phyloP scores from a whole-genome alignment of 1,140 invertebrate genomes.

The Bombus pascuorum region DNA sequence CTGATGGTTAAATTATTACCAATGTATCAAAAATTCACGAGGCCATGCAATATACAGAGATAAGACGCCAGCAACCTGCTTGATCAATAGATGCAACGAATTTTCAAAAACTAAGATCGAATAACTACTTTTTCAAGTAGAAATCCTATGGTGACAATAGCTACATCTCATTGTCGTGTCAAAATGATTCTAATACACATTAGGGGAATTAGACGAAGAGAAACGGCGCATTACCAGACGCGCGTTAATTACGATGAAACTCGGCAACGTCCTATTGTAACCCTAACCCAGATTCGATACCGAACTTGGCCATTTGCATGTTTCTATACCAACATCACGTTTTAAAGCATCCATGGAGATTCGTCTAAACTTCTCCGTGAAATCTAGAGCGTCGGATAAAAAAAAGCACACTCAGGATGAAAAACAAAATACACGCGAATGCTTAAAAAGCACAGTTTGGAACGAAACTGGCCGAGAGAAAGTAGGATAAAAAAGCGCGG shows the following conservation, averaged over 20 bases:
- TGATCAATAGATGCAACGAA: not conserved
- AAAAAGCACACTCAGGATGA: no score
- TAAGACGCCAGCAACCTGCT: no score
- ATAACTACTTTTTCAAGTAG: not conserved
- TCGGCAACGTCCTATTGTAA: not conserved
- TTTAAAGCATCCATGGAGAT: not conserved
- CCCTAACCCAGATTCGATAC: conserved; percentile 1
- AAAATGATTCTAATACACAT: not conserved
- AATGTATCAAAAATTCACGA: not conserved
- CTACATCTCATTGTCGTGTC: no score
- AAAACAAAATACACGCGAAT: not conserved
- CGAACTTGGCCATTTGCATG: not conserved
- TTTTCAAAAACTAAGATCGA: not conserved
- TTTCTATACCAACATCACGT: not conserved
- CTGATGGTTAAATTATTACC: not conserved
- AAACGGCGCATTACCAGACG: not conserved
- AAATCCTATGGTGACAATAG: not conserved
- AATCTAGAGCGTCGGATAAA: not conserved
- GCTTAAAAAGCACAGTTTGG: not conserved
- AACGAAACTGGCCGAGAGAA: not conserved
- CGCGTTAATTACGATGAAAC: not conserved
- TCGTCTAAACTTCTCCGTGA: not conserved
- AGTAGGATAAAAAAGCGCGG: no score
- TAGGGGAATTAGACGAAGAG: not conserved
- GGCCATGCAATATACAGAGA: not conserved